phyloP scores from a whole-genome alignment of 1,140 invertebrate species.

The Saxidomus purpurata region DNA sequence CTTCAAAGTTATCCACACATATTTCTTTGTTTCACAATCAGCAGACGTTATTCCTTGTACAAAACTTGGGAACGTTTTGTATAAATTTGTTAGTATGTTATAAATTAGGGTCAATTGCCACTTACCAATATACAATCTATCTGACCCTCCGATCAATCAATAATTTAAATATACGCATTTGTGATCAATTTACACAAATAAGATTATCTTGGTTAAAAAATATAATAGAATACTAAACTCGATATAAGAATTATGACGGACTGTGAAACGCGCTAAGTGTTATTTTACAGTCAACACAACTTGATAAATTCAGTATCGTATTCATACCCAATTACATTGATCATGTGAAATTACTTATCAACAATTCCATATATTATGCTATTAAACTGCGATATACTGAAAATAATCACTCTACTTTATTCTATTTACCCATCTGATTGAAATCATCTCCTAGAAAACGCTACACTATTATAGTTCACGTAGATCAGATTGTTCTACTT shows the following conservation, averaged over 20 bases:
- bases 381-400: too few relatives aligned
- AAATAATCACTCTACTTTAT: too few relatives aligned
- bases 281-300: neutral
- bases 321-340: too few relatives aligned
- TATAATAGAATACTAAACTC: slow-evolving; percentile 47
- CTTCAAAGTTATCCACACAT: neutral
- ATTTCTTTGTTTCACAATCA: slow-evolving; percentile 7
- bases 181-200: slow-evolving; percentile 52
- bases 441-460: too few relatives aligned
- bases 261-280: neutral
- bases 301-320: too few relatives aligned
- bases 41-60: neutral
- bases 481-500: too few relatives aligned
- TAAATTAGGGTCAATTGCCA: slow-evolving; percentile 32
- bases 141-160: neutral
- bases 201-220: slow-evolving; percentile 49
- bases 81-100: slow-evolving; percentile 24
- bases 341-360: too few relatives aligned
- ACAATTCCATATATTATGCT: too few relatives aligned
- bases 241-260: slow-evolving; percentile 7
- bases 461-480: too few relatives aligned
- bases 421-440: too few relatives aligned
- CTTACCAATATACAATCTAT: slow-evolving; percentile 1
- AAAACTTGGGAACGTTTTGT: neutral
- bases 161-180: slow-evolving; percentile 27